These are phyloP conservation scores for Mylabris phalerata DNA, from an alignment of 1,140 invertebrate genomes.

Conservation along the genomic window DNA sequence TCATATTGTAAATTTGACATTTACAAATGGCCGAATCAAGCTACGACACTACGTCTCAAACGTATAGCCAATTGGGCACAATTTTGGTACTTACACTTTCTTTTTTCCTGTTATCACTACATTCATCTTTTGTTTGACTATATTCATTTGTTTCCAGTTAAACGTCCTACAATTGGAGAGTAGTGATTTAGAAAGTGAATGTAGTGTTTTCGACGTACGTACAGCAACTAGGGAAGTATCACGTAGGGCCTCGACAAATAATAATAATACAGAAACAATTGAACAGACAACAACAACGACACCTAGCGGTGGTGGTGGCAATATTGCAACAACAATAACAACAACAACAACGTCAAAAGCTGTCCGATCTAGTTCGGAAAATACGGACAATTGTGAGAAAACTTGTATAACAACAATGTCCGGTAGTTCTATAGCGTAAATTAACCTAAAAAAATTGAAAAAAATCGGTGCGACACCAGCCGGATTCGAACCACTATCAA, in stretches of 20 bases:
- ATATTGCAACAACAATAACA: neutral
- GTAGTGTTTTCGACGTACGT: slow-evolving; percentile 53
- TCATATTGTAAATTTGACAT: too few relatives aligned
- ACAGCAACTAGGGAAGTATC: slow-evolving; percentile 41
- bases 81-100: too few relatives aligned
- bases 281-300: slow-evolving; percentile 31
- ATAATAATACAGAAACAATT: slow-evolving; percentile 42
- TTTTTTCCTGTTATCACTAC: too few relatives aligned
- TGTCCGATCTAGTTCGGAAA: slow-evolving; percentile 40
- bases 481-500: neutral
- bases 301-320: slow-evolving; percentile 9
- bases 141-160: slow-evolving; percentile 28
- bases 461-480: neutral
- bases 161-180: slow-evolving; percentile 43
- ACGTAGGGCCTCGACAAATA: slow-evolving; percentile 43
- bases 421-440: slow-evolving; percentile 61
- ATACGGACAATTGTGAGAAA: slow-evolving; percentile 41
- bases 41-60: too few relatives aligned
- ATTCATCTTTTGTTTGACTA: too few relatives aligned
- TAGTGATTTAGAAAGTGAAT: slow-evolving; percentile 54
- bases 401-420: slow-evolving; percentile 55
- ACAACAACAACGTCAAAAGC: slow-evolving; percentile 34
- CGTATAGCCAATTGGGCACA: too few relatives aligned
- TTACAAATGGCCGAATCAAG: too few relatives aligned
- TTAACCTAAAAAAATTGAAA: neutral